These are phyloP conservation scores for Temnothorax nylanderi DNA, from an alignment of 1,140 invertebrate species.

Conservation along the genomic window DNA sequence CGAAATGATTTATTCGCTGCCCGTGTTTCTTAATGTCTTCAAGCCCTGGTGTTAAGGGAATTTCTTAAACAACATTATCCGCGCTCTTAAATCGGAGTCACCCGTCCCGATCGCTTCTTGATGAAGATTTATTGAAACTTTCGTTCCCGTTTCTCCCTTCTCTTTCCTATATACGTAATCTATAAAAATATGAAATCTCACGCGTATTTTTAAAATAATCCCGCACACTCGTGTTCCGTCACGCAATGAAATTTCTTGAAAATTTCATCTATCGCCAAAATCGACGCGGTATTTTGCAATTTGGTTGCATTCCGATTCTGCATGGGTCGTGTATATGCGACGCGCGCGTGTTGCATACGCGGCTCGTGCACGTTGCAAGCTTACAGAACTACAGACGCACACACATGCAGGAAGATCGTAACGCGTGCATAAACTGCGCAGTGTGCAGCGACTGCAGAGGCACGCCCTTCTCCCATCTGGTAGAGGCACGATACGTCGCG, in stretches of 20 bases:
- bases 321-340: slow-evolving; percentile 8
- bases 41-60: slow-evolving; percentile 24
- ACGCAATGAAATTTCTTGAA: slow-evolving; percentile 1
- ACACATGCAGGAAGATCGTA: slow-evolving; percentile 70
- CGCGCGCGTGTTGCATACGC: slow-evolving; percentile 51
- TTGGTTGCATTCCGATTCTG: not conserved
- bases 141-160: not conserved
- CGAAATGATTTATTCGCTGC: slow-evolving; percentile 48
- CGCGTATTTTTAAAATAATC: not conserved
- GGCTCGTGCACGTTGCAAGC: slow-evolving; percentile 53
- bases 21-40: slow-evolving; percentile 53
- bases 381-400: not conserved
- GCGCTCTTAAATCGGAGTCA: slow-evolving; percentile 44
- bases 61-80: slow-evolving; percentile 31
- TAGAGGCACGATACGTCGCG: slow-evolving; percentile 79
- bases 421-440: slow-evolving; percentile 84
- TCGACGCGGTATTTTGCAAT: not conserved
- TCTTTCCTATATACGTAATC: not conserved
- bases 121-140: slow-evolving; percentile 49
- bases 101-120: slow-evolving; percentile 43
- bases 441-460: slow-evolving; percentile 79
- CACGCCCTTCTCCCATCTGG: slow-evolving; percentile 83
- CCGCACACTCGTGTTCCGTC: not conserved
- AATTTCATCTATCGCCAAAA: not conserved
- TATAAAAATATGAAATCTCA: not conserved